Evolutionary conservation across 2,113 vertebrate species (phyloP), one percentile per base, ranked within the genome.

Genomic region (Tachysurus fulvidraco): DNA sequence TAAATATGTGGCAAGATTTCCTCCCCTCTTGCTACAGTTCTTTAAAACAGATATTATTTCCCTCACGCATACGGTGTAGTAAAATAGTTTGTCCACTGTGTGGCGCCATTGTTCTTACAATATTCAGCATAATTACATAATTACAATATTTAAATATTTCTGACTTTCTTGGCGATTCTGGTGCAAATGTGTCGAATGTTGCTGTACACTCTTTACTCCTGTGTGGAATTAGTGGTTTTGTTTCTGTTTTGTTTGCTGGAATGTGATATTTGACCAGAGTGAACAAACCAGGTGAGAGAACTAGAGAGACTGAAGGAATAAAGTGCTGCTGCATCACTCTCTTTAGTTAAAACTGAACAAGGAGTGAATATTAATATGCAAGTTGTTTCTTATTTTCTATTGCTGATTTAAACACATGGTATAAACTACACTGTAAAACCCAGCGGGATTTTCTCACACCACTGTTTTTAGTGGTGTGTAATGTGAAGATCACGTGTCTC

Each of bases 401-500:
- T 52, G 23, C 64, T 54, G 21, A 83, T 83, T 73, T 84, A n/a
- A 60, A 25, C 59, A 83, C 28, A 21, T 59, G 50, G 67, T 78
- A 9, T 59, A 82, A 77, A 82, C 78, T 60, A 83, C 28, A 36
- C 36, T 41, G 65, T 52, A 85, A 90, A 77, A 36, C n/a, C 57
- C 77, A 73, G 52, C 57, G 44, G 62, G 79, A 60, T 74, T 28
- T 78, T 71, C 83, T 90, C 80, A 87, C 73, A 28, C 41, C 76
- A 44, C 41, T 82, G 67, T 55, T 81, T 82, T 82, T 23, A 62
- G 79, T 64, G 76, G 83, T 86, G 87, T 76, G 88, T 73, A 76
- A 76, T 67, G 84, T 41, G 88, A 69, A 73, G 89, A 90, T 91
- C 92, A 89, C 88, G 92, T 91, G 90, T 83, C 89, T 91, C 91